These are phyloP conservation scores for Neotragus moschatus DNA, from an alignment of 2,113 vertebrate genomes.

Conservation along the genomic window DNA sequence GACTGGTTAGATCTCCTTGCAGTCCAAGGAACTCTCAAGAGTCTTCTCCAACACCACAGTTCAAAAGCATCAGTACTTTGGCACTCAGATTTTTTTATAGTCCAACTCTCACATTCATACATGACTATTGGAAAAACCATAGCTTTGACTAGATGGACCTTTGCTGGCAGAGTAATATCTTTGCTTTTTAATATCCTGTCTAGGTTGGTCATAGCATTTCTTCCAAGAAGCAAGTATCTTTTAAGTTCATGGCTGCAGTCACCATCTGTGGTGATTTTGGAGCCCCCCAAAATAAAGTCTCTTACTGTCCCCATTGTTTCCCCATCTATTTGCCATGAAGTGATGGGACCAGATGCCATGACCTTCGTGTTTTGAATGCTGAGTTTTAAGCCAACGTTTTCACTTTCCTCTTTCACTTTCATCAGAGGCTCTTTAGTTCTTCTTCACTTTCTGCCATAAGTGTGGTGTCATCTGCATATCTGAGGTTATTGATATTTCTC, in stretches of 20 bases:
- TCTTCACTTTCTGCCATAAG: not conserved
- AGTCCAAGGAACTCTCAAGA: not conserved
- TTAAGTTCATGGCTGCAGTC: not conserved
- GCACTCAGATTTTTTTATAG: not conserved
- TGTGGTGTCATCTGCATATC: not conserved
- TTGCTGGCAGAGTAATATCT: not conserved
- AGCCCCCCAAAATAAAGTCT: fast-evolving
- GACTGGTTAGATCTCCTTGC: not conserved
- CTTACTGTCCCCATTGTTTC: not conserved
- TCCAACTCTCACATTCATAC: not conserved
- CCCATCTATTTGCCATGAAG: not conserved
- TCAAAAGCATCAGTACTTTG: not conserved
- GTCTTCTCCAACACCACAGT: not conserved
- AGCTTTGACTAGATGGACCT: not conserved
- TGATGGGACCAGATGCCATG: not conserved
- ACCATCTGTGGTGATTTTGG: not conserved
- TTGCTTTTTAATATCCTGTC: not conserved
- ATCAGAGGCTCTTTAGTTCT: not conserved
- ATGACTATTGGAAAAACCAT: not conserved
- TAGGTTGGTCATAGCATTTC: not conserved
- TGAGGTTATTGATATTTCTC: not conserved
- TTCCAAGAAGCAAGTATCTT: not conserved
- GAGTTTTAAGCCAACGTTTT: not conserved
- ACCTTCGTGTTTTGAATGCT: not conserved
- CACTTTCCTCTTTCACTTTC: not conserved